Base-by-base conservation (phyloP, 2,797 vertebrate genomes). In the Huso huso region DNA sequence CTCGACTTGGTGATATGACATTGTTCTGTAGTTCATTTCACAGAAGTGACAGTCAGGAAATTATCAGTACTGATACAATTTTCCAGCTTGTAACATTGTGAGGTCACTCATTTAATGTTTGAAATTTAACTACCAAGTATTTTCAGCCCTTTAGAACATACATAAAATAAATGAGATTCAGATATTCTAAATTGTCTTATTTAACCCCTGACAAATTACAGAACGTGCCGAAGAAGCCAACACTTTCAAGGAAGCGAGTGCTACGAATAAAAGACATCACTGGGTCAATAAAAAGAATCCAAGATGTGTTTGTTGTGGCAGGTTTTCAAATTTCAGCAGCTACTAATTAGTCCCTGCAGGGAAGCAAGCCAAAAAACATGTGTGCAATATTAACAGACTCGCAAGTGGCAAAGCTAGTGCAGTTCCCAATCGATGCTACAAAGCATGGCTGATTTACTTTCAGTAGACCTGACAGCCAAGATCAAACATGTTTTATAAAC, bases 201-300 rank as follows among this genome's bases (percentile, higher is more conserved):
- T 58, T 58, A 58, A 58, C 55, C 55, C 55, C 55, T 58, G 55
- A n/a, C 55, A 58, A 58, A 7, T 58, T 58, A 11, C 55, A n/a
- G 12, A 58, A 58, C 6, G 55, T 58, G 12, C 15, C 1, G 55
- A 58, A 58, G 6, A 7, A n/a, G 2, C 12, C 55, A 7, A n/a
- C 15, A 58, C 55, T 58, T 58, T 58, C 55, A 58, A 58, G 55
- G 15, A 11, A n/a, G 55, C 2, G 12, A n/a, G 55, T 7, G 12
- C 10, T 58, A 58, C 12, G 6, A 37, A 58, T 58, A 58, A 58
- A 58, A 58, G 55, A 58, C 12, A 13, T 13, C 15, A 2, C 55
- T 1, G 55, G 55, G 55, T 58, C 55, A 58, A 58, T 58, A n/a
- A 58, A 58, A 58, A 1, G 8, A 58, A 58, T 58, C 8, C 10